A percentile compares a stretch with the other conserved stretches of the same genome.
phyloP scores from a whole-genome alignment of 2,797 vertebrate genomes.

The Manis crassicaudata region DNA sequence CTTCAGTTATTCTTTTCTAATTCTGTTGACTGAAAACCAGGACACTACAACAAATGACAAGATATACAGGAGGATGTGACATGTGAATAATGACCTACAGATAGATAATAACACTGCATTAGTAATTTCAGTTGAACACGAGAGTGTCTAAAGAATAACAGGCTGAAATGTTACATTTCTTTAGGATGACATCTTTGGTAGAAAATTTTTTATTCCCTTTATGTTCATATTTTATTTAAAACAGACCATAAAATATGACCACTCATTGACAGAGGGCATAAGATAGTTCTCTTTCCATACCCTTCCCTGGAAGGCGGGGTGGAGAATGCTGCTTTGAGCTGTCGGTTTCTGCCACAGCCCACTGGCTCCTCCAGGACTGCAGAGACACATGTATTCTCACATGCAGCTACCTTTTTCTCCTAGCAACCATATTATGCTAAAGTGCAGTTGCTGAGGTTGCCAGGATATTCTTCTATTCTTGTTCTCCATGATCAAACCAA shows the following conservation, averaged over 20 bases:
- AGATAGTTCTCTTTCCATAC: neutral
- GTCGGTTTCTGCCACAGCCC: conserved; percentile 21
- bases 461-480: conserved; percentile 74
- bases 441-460: conserved; percentile 64
- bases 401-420: conserved; percentile 47
- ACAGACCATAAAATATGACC: neutral
- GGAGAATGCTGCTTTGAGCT: neutral
- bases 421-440: conserved; percentile 73
- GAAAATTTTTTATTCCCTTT: neutral
- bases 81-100: neutral
- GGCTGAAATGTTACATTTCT: neutral
- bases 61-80: neutral
- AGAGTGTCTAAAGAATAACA: neutral
- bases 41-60: neutral
- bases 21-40: neutral
- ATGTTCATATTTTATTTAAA: conserved; percentile 51
- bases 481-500: conserved; percentile 34
- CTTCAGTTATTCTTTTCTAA: neutral
- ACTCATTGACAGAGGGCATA: neutral
- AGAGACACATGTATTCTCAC: neutral
- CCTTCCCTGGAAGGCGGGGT: neutral
- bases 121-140: neutral
- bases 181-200: neutral
- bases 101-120: neutral
- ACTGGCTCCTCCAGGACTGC: conserved; percentile 35